These are phyloP conservation scores for Sprattus sprattus DNA, from an alignment of 2,113 vertebrate species.

Conservation along the genomic window DNA sequence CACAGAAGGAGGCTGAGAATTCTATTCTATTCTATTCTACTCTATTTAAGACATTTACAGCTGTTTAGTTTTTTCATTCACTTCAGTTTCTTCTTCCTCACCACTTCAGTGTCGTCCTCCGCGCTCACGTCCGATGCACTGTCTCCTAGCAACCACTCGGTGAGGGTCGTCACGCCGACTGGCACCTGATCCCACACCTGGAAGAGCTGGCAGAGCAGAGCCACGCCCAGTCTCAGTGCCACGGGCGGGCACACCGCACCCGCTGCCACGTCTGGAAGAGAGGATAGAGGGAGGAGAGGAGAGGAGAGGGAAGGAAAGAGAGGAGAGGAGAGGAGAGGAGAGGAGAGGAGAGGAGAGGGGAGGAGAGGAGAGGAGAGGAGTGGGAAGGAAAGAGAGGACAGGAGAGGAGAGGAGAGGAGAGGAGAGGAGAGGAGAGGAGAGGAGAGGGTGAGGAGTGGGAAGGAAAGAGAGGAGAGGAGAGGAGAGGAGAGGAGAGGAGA, in stretches of 20 bases:
- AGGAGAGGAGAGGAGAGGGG: background rate
- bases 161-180: constrained; percentile 67
- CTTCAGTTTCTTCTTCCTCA: constrained; percentile 41
- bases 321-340: background rate
- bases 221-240: constrained; percentile 78
- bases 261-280: constrained; percentile 68
- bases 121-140: constrained; percentile 34
- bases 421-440: background rate
- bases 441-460: no score
- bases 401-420: background rate
- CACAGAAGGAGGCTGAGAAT: no score
- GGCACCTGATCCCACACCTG: constrained; percentile 72
- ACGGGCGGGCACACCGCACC: constrained; percentile 77
- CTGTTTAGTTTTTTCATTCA: no score
- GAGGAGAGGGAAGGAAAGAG: background rate
- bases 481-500: background rate
- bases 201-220: constrained; percentile 79
- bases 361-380: background rate
- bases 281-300: background rate
- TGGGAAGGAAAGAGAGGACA: background rate
- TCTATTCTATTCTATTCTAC: no score
- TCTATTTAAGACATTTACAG: no score
- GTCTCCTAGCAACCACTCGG: constrained; percentile 84
- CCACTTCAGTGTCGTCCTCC: constrained; percentile 57
- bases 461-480: background rate